Base-by-base conservation (phyloP, 2,888 invertebrate species). In the Stramonita haemastoma region DNA sequence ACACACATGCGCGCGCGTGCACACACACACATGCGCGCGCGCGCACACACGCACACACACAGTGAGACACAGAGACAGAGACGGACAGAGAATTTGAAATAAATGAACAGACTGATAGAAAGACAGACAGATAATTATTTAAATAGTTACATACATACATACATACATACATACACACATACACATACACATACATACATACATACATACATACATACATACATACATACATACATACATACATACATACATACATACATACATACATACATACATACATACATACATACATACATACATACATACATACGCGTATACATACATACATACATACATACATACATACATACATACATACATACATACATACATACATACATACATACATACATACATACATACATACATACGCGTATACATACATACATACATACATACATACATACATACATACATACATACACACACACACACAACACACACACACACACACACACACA, bases 111-210 rank as follows among this genome's bases (percentile, higher is more conserved):
- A 77, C 4, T 5, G 13, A 29, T n/a, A 77, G n/a, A 77, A 1
- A 77, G 13, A 77, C 29, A 26, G n/a, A 77, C 26, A 77, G n/a
- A 26, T 11, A 77, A n/a, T 19, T 77, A 77, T 26, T 2, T 11
- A 77, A n/a, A 77, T 29, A 26, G 29, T 26, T 26, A 77, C 77
- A 77, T 77, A 87, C 77, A 88, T 88, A 88, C 77, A 88, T 84
- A 84, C 36, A 84, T 84, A 84, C 36, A 84, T 88, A 88, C 77
- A 84, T 88, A 88, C 77, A 84, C 89, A 91, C 81, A 90, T 90
- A 91, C 89, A 90, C 89, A 89, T 87, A 90, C 79, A 90, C 84
- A 88, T 90, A 91, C 90, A 89, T 84, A 91, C 89, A 89, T 60
- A 90, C 77, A 87, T 57, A 85, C 77, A 77, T 29, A 77, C 77